A percentile compares a stretch with the other conserved stretches of the same genome.
Evolutionary conservation across 2,888 invertebrate genomes (phyloP).

Genomic region (Cloeon dipterum): DNA sequence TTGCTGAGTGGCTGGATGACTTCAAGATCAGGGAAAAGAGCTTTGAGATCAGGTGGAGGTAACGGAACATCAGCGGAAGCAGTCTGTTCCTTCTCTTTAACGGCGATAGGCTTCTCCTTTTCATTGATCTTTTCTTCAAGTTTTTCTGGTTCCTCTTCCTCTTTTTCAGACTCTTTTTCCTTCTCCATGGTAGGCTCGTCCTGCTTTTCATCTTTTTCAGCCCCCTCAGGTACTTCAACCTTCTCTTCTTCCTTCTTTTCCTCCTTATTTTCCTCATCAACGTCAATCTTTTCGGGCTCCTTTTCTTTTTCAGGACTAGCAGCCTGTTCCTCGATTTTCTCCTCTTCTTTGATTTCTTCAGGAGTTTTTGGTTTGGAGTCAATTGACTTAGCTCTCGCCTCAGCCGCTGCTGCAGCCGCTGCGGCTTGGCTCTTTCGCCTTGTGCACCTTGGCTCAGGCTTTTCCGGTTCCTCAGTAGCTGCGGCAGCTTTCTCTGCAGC

Average conservation of each 20-base stretch:
- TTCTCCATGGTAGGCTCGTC: slow-evolving; percentile 7
- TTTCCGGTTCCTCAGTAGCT: slow-evolving; percentile 2
- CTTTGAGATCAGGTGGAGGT: slow-evolving; percentile 27
- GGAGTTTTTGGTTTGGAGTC: background rate
- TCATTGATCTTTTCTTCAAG: slow-evolving; percentile 11
- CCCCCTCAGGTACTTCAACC: slow-evolving; percentile 1
- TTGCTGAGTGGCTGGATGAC: slow-evolving; percentile 42
- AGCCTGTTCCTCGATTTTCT: background rate
- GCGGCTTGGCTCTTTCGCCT: background rate
- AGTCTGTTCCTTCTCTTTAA: slow-evolving; percentile 24
- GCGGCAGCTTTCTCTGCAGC: background rate
- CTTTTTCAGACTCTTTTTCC: slow-evolving; percentile 17
- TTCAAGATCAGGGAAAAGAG: slow-evolving; percentile 47
- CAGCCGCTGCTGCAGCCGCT: background rate
- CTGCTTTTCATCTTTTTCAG: slow-evolving; percentile 5
- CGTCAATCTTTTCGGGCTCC: background rate
- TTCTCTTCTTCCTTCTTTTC: background rate
- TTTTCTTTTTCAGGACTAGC: background rate
- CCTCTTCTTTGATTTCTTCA: background rate
- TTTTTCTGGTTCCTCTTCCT: slow-evolving; percentile 14
- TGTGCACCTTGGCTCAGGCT: slow-evolving; percentile 1
- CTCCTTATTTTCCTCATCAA: slow-evolving; percentile 1
- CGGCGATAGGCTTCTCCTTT: slow-evolving; percentile 11
- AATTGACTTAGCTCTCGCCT: background rate
- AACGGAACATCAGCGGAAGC: slow-evolving; percentile 27